Evolutionary conservation across 2,113 vertebrate species (phyloP).

Genomic region (Ammodytes dubius): DNA sequence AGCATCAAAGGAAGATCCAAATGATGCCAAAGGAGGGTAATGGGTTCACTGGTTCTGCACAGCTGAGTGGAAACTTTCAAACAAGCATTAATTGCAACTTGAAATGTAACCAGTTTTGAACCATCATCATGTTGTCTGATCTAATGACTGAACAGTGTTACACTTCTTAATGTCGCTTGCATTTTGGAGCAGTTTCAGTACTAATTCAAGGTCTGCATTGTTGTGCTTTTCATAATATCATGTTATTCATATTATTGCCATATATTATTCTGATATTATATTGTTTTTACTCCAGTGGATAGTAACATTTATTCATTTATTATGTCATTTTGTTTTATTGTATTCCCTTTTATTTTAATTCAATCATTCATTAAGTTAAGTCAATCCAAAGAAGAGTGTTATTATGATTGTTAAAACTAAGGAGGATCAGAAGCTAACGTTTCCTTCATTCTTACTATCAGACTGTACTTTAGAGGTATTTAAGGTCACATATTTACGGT

Average conservation of each 20-base stretch:
- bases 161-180: neutral
- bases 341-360: neutral
- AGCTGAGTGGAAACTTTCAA: slow-evolving; percentile 16
- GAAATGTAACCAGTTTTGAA: neutral
- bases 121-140: neutral
- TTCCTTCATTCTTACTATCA: too few species aligned
- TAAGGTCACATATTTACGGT: too few species aligned
- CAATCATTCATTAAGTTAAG: neutral
- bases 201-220: neutral
- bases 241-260: neutral
- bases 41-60: slow-evolving; percentile 13
- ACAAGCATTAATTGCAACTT: neutral
- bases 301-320: neutral
- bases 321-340: neutral
- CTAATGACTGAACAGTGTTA: neutral
- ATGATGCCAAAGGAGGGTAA: neutral
- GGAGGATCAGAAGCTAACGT: too few species aligned
- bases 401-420: neutral
- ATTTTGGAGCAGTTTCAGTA: neutral
- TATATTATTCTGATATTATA: neutral
- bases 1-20: neutral
- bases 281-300: neutral
- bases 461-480: too few species aligned
- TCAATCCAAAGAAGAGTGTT: neutral
- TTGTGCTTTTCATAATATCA: neutral